Evolutionary conservation across 2,888 invertebrate species (phyloP), one percentile per base, ranked within the genome.

Genomic region (Lumbricus terrestris): DNA sequence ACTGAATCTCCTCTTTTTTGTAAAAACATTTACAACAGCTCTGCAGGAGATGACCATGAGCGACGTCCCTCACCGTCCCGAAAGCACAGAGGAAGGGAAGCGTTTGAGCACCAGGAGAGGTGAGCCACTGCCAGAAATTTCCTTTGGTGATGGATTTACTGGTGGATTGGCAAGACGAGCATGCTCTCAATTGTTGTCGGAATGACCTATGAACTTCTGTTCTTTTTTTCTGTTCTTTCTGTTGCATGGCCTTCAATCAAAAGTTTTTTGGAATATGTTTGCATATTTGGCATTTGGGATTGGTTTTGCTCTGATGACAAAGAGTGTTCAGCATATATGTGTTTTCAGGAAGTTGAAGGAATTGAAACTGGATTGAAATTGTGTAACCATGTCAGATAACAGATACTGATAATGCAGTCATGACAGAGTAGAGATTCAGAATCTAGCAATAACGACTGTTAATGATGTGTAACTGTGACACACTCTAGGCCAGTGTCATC

Each of bases 51-150:
- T 85, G 85, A 85, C 20, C 85, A 34, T 23, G 85, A 85, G 11
- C 34, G 85, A 85, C 85, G 85, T 23, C 11, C 35, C 35, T 85
- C 85, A 23, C 37, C 85, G 23, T 37, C 85, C 34, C 34, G 34
- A 85, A 85, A 85, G 23, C 85, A 85, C 85, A 33, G 85, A 33
- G 35, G 35, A 34, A 85, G 85, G 85, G 85, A 85, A 35, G 37
- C 85, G 23, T 85, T 35, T 85, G 85, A 85, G 85, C 85, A 85
- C 85, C 85, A 85, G 85, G 85, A 85, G 37, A 85, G 85, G 85
- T 85, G 85, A 85, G 85, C 85, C 37, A 37, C 69, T 69, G 69
- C 69, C 69, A 69, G 69, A 69, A 29, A 69, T 69, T 69, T 69
- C 29, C 29, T 69, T 29, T 69, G 69, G 69, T 69, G 69, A n/a